Conservation (phyloP, 2,113 vertebrate genomes). For the Rattus rattus region DNA sequence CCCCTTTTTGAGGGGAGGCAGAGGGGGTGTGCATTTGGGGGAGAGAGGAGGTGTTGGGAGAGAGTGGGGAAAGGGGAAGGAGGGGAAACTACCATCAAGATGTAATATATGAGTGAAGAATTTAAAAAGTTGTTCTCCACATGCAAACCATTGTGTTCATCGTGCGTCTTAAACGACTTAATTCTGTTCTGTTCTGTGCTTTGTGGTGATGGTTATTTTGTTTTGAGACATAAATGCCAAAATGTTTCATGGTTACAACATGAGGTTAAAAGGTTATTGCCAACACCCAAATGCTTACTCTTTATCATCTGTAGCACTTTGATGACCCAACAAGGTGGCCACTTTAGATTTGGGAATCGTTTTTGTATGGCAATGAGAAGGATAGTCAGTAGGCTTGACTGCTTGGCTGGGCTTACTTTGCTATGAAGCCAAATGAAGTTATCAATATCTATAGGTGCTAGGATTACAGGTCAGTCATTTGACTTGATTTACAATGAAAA, state of each 20-base stretch:
- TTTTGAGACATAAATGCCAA: neutral
- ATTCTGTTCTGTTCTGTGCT: neutral
- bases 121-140: neutral
- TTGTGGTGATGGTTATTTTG: neutral
- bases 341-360: neutral
- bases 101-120: neutral
- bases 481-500: neutral
- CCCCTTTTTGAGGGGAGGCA: neutral
- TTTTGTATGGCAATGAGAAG: neutral
- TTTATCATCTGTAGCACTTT: conserved; percentile 8
- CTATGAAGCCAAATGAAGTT: neutral
- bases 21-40: neutral
- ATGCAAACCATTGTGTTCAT: neutral
- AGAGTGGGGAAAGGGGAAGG: neutral
- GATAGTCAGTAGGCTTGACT: no score
- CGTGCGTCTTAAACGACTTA: neutral
- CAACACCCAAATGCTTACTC: neutral
- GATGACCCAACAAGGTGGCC: neutral
- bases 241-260: conserved; percentile 15
- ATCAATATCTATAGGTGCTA: neutral
- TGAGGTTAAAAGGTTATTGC: conserved; percentile 13
- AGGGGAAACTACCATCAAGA: neutral
- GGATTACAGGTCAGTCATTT: neutral
- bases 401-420: neutral
- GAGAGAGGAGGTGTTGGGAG: neutral